Evolutionary conservation across 2,113 vertebrate genomes (phyloP).

Genomic region (Anguilla japonica): DNA sequence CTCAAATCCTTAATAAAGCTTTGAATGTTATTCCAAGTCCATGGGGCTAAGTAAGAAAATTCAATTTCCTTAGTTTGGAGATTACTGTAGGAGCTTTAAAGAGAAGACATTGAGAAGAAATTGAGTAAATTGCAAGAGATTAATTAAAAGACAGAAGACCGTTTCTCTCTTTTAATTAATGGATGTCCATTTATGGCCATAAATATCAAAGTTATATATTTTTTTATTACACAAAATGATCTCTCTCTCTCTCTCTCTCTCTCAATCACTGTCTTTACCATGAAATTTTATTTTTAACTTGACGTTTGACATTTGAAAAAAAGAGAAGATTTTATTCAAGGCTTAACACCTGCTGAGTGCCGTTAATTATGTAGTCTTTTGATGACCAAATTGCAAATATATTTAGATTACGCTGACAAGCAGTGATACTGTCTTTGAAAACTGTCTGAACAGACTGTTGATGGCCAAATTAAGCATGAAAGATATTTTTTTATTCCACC

Average conservation of each 20-base stretch:
- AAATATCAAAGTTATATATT: background rate
- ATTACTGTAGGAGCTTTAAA: too few relatives aligned
- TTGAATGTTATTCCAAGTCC: too few relatives aligned
- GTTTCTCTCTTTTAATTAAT: too few relatives aligned
- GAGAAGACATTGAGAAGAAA: too few relatives aligned
- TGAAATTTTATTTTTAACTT: background rate
- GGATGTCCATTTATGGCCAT: background rate
- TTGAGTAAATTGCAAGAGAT: too few relatives aligned
- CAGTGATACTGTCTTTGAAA: background rate
- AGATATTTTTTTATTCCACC: background rate
- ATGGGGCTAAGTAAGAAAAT: too few relatives aligned
- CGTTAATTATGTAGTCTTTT: background rate
- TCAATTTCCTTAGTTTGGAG: too few relatives aligned
- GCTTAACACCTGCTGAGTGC: background rate
- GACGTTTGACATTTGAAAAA: background rate
- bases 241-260: background rate
- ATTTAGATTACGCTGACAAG: conserved; percentile 13
- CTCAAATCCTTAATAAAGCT: conserved; percentile 9
- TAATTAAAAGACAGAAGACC: too few relatives aligned
- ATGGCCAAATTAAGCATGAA: conserved; percentile 13
- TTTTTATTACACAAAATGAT: background rate
- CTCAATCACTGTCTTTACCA: background rate
- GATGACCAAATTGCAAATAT: conserved; percentile 3
- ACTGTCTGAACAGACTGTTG: background rate
- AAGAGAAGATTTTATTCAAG: background rate